phyloP scores from a whole-genome alignment of 2,113 vertebrate species.

The Nycticryphes semicollaris region DNA sequence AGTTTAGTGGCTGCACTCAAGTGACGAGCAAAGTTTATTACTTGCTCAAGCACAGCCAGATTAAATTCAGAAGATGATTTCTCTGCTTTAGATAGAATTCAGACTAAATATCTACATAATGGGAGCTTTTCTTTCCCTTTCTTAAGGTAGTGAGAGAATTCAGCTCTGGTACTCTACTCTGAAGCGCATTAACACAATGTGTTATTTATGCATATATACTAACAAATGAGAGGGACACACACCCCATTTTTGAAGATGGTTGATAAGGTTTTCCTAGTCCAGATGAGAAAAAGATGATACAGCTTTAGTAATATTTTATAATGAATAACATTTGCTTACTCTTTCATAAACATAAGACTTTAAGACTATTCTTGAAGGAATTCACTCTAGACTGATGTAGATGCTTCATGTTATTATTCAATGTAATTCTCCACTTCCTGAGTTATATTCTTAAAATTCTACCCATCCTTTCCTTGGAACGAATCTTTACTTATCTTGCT shows the following conservation, averaged over 20 bases:
- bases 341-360: not conserved
- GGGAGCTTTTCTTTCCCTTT: not conserved
- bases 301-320: not conserved
- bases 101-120: not conserved
- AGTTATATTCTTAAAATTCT: not conserved
- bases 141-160: not conserved
- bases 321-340: not conserved
- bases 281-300: not conserved
- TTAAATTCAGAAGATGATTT: slow-evolving; percentile 46
- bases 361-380: not conserved
- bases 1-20: not conserved
- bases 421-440: not conserved
- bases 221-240: not conserved
- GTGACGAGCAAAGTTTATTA: not conserved
- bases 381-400: not conserved
- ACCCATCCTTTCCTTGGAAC: not conserved
- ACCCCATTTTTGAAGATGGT: not conserved
- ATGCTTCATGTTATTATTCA: not conserved
- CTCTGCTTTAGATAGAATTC: slow-evolving; percentile 6
- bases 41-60: not conserved
- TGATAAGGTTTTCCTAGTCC: not conserved
- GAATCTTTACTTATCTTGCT: not conserved
- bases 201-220: not conserved
- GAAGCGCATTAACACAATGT: not conserved
- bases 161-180: not conserved